Conservation (phyloP, 2,888 invertebrate species). For the Chydorus sphaericus region DNA sequence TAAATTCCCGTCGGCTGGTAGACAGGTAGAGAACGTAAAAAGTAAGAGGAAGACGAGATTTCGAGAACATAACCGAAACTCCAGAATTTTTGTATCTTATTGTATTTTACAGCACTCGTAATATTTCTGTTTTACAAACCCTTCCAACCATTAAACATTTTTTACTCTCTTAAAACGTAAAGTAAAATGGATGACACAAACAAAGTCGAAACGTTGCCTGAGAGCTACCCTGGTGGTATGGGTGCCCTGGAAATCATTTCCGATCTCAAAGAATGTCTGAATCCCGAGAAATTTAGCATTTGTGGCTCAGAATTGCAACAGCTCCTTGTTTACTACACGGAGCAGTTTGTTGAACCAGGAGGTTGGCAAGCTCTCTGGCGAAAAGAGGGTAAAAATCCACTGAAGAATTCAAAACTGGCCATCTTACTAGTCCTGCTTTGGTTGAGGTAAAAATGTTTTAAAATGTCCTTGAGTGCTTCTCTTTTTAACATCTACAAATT, state of each 20-base stretch:
- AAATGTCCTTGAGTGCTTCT: background rate
- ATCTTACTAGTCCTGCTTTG: background rate
- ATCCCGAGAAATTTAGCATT: background rate
- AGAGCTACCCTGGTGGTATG: conserved; percentile 2
- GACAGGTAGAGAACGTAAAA: no score
- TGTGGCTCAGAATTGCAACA: background rate
- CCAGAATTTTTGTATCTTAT: no score
- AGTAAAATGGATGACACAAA: no score
- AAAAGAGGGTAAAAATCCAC: background rate
- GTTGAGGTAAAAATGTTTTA: background rate
- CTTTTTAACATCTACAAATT: background rate
- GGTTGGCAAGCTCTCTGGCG: conserved; percentile 14
- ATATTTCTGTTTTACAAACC: no score
- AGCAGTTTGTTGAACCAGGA: conserved; percentile 6
- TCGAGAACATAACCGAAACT: no score
- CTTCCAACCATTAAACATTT: no score
- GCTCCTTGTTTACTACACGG: conserved; percentile 1
- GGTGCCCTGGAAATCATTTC: conserved; percentile 1
- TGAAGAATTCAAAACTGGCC: background rate
- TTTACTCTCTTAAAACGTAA: no score
- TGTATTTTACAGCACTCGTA: no score
- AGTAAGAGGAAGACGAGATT: no score
- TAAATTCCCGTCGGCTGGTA: no score
- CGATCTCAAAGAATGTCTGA: background rate
- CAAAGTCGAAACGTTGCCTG: conserved; percentile 2